Conservation (phyloP, 2,113 vertebrate species). For the Gallinago media region DNA sequence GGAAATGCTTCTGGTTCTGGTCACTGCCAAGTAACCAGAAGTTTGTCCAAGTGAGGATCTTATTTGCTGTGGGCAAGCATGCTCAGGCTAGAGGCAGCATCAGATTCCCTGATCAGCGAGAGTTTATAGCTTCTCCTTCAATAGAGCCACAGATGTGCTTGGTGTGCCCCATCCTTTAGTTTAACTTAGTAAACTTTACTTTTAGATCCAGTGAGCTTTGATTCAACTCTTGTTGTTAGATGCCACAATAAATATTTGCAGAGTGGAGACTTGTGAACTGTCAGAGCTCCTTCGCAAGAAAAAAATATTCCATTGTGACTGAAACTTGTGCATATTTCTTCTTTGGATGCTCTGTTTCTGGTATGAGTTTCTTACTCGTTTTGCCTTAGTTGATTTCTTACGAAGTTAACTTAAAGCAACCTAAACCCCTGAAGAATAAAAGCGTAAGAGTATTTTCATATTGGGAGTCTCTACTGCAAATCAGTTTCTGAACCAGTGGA, state of each 20-base stretch:
- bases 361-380: not conserved
- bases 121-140: not conserved
- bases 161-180: not conserved
- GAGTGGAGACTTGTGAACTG: not conserved
- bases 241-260: not conserved
- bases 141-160: accelerated
- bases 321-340: not conserved
- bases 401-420: not conserved
- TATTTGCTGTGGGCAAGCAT: not conserved
- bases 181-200: not conserved
- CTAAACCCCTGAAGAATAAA: not conserved
- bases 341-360: not conserved
- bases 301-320: not conserved
- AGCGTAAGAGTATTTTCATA: not conserved
- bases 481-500: not conserved
- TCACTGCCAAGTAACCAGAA: not conserved
- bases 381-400: not conserved
- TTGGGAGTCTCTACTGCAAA: not conserved
- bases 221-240: not conserved
- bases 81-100: not conserved
- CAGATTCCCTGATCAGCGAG: not conserved
- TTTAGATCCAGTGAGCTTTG: not conserved
- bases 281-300: not conserved
- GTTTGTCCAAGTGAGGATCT: not conserved
- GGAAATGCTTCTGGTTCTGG: not conserved